Conservation (phyloP, 2,797 vertebrate genomes). For the Dromococcyx pavoninus region DNA sequence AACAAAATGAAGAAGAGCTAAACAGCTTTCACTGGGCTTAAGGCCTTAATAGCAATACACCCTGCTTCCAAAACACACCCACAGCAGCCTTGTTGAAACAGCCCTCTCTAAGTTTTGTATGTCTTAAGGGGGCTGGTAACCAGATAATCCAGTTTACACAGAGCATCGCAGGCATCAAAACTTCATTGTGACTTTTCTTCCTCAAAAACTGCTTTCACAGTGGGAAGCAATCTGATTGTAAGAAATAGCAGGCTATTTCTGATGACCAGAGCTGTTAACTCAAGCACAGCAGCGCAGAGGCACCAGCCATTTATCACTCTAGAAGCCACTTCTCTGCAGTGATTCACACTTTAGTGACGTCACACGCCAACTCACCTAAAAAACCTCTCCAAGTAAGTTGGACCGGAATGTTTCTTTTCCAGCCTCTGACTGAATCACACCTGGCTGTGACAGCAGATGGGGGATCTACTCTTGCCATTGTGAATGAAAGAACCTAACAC, state of each 20-base stretch:
- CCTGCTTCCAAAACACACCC: neutral
- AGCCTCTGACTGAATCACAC: conserved; percentile 54
- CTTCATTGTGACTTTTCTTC: neutral
- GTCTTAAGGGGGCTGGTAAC: neutral
- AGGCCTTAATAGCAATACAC: neutral
- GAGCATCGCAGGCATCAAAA: neutral
- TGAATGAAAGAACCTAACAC: neutral
- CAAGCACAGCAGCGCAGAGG: neutral
- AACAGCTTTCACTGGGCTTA: neutral
- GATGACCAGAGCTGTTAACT: neutral
- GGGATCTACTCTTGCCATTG: neutral
- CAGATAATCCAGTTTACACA: neutral
- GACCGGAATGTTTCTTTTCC: neutral
- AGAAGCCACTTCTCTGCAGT: neutral
- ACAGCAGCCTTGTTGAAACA: neutral
- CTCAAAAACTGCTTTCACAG: neutral
- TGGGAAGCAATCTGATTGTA: neutral
- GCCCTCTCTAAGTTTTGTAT: neutral
- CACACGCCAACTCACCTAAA: neutral
- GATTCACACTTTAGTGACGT: neutral
- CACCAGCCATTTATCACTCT: neutral
- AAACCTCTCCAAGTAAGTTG: neutral
- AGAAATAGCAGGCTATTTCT: neutral
- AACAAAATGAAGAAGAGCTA: neutral
- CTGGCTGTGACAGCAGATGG: conserved; percentile 14